A percentile compares a stretch with the other conserved stretches of the same genome.
Conservation (phyloP, 53 echinoderm and acorn worm genomes). For the Patiria pectinifera region DNA sequence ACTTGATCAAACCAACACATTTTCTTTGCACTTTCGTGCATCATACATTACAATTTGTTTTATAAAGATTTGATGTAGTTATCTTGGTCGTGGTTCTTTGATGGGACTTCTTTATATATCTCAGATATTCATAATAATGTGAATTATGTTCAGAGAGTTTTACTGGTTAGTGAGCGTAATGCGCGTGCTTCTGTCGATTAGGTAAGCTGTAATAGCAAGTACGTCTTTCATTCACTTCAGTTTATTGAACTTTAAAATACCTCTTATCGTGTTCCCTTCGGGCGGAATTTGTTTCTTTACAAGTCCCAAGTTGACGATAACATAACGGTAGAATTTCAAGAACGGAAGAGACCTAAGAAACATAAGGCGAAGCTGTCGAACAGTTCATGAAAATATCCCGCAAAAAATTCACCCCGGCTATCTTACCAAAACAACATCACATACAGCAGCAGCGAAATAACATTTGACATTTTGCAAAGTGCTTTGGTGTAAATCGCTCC, state of each 20-base stretch:
- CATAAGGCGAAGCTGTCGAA: not conserved
- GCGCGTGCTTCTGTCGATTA: not conserved
- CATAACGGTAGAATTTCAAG: too few species aligned
- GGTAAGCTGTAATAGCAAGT: not conserved
- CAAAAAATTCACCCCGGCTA: not conserved
- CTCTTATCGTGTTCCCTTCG: not conserved
- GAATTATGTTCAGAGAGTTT: not conserved
- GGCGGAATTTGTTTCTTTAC: not conserved
- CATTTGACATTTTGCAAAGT: conserved; percentile 9
- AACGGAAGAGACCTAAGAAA: not conserved
- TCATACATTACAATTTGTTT: too few species aligned
- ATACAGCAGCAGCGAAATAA: not conserved
- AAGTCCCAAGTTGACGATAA: not conserved
- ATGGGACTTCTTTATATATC: too few species aligned
- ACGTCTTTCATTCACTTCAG: not conserved
- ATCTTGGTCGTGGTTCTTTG: too few species aligned
- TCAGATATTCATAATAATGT: too few species aligned
- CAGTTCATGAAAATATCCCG: not conserved
- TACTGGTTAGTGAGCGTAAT: not conserved
- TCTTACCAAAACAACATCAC: not conserved
- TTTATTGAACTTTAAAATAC: not conserved
- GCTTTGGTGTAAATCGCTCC: not conserved
- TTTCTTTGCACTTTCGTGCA: too few species aligned
- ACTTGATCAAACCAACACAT: too few species aligned
- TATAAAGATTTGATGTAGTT: too few species aligned